Percentiles rank a stretch among this genome's conserved stretches.
Conservation (phyloP, 2,888 invertebrate genomes). For the Spilarctia lutea region DNA sequence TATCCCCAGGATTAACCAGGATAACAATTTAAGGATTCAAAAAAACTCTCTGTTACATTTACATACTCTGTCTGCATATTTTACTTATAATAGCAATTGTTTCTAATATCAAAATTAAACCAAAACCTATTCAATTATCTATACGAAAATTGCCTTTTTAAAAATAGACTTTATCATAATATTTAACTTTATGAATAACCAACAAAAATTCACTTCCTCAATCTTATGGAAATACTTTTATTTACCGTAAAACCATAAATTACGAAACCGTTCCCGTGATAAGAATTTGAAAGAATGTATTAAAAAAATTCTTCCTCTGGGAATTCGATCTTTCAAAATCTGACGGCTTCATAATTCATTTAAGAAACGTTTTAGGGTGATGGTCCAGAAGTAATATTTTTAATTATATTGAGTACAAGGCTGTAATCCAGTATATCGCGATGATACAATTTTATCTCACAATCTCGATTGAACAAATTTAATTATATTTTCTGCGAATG, state of each 20-base stretch:
- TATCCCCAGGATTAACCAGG: too few species aligned
- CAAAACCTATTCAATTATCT: too few species aligned
- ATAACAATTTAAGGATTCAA: too few species aligned
- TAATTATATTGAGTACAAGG: not conserved
- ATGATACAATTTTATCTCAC: not conserved
- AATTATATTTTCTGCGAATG: too few species aligned
- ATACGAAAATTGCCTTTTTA: too few species aligned
- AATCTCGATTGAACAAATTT: not conserved
- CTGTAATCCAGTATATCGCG: not conserved
- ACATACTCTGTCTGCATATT: too few species aligned
- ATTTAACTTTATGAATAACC: not conserved
- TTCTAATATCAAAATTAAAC: too few species aligned
- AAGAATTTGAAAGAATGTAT: constrained; percentile 2
- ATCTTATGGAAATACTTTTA: not conserved
- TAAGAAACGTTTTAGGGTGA: not conserved
- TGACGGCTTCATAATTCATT: not conserved
- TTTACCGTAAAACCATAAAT: not conserved
- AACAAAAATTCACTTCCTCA: not conserved
- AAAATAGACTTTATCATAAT: not conserved
- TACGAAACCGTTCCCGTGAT: not conserved
- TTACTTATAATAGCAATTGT: too few species aligned
- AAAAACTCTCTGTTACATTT: too few species aligned
- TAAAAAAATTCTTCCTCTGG: not conserved
- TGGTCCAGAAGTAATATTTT: not conserved
- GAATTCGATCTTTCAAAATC: not conserved